phyloP scores from a whole-genome alignment of 2,888 invertebrate genomes.

The Archips xylosteana region DNA sequence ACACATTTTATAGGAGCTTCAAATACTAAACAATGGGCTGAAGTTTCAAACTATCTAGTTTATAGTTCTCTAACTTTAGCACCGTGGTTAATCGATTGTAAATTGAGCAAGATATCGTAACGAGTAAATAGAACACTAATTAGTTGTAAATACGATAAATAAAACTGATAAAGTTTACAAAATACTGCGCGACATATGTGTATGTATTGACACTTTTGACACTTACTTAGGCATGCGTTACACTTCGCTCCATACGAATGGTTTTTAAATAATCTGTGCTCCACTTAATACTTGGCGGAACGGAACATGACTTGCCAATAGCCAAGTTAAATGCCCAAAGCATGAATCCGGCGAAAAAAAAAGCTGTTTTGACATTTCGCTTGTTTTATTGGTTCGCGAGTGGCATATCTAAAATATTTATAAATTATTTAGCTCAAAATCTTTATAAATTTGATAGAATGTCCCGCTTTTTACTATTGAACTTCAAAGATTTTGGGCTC shows the following conservation, averaged over 20 bases:
- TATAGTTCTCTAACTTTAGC: constrained; percentile 16
- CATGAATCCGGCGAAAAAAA: neutral
- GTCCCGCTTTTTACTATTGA: constrained; percentile 46
- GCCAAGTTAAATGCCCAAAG: neutral
- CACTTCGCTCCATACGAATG: constrained; percentile 37
- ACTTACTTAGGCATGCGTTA: constrained; percentile 37
- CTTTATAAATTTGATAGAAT: constrained; percentile 35
- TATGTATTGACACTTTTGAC: constrained; percentile 19
- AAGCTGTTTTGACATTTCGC: constrained; percentile 6
- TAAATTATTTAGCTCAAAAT: constrained; percentile 20
- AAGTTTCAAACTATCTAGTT: constrained; percentile 9
- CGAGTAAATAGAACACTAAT: constrained; percentile 26
- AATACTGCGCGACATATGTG: constrained; percentile 34
- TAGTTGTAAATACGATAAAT: constrained; percentile 26
- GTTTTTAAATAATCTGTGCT: constrained; percentile 21
- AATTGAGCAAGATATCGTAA: constrained; percentile 37
- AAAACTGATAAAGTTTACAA: constrained; percentile 41
- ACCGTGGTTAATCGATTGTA: constrained; percentile 29
- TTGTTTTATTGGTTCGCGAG: neutral
- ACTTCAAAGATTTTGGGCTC: constrained; percentile 49
- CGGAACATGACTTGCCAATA: constrained; percentile 18
- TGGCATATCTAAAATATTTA: neutral
- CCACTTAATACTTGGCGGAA: constrained; percentile 26
- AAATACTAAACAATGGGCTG: constrained; percentile 29
- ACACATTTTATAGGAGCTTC: constrained; percentile 31